phyloP scores from a whole-genome alignment of 2,797 vertebrate species.

The Ptychadena robeensis region DNA sequence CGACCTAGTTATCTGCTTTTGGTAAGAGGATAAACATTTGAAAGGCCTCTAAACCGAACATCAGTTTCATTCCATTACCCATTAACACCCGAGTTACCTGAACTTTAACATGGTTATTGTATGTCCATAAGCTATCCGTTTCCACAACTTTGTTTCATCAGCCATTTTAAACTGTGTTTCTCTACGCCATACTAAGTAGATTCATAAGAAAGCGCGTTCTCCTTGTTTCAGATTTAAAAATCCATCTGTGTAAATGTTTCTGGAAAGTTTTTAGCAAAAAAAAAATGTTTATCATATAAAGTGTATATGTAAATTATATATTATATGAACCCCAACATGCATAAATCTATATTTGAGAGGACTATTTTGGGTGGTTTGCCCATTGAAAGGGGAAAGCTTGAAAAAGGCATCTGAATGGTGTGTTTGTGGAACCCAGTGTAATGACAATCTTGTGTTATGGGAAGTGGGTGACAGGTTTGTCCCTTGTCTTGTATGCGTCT shows the following conservation, averaged over 20 bases:
- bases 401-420: not conserved
- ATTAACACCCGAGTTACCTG: not conserved
- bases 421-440: not conserved
- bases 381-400: not conserved
- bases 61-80: not conserved
- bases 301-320: conserved; percentile 7
- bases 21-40: too few relatives aligned
- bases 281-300: conserved; percentile 8
- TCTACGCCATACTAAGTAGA: not conserved
- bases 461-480: not conserved
- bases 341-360: not conserved
- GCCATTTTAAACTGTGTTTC: not conserved
- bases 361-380: not conserved
- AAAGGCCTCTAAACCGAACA: not conserved
- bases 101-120: not conserved
- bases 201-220: not conserved
- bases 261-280: conserved; percentile 6
- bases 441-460: conserved; percentile 36
- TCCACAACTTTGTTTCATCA: not conserved
- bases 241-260: conserved; percentile 1
- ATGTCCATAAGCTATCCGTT: not conserved
- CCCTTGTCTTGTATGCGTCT: not conserved
- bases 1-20: too few relatives aligned
- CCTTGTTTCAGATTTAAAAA: not conserved
- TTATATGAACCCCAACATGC: not conserved